Base-by-base conservation (phyloP, 2,797 vertebrate genomes). In the Myotis daubentonii region DNA sequence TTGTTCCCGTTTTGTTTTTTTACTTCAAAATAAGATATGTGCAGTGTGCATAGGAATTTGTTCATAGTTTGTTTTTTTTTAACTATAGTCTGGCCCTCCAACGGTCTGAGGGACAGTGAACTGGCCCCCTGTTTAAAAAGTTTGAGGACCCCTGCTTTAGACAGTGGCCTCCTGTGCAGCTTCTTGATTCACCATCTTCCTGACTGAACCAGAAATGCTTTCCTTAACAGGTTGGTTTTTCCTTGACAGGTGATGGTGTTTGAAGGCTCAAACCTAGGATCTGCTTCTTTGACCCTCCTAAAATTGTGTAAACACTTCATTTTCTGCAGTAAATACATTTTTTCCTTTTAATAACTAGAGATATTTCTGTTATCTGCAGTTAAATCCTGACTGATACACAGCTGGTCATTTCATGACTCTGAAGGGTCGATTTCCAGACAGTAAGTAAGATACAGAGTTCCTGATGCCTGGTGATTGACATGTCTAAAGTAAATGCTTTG, bases 311-410 rank as follows among this genome's bases (percentile, higher is more conserved):
- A 79, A 83, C 38, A 60, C 23, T 88, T 66, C 62, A 49, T 80
- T 89, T 93, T n/a, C 9, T 78, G n/a, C 9, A 79, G 23, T 36
- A 70, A 41, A 83, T 12, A 81, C 19, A 0, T 41, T 94, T 96
- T 96, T 57, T 65, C 22, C 55, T 87, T 96, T 57, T 75, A 55
- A 92, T 51, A 84, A 33, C 49, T 53, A 28, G 3, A 87, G 68
- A 53, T 8, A 79, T 78, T 60, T 78, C 23, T 89, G 25, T 62
- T 91, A 47, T 68, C 11, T 89, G 8, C 3, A 78, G 49, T 62
- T 72, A 53, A 74, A 38, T 89, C 36, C 66, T 83, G 30, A 89
- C 17, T 28, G 5, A 68, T 41, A n/a, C 41, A 86, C 20, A 62
- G 33, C 33, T 51, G 80, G 15, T 53, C n/a, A 8, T 68, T 96